phyloP scores from a whole-genome alignment of 2,797 vertebrate species.

The Cryptoprocta ferox region DNA sequence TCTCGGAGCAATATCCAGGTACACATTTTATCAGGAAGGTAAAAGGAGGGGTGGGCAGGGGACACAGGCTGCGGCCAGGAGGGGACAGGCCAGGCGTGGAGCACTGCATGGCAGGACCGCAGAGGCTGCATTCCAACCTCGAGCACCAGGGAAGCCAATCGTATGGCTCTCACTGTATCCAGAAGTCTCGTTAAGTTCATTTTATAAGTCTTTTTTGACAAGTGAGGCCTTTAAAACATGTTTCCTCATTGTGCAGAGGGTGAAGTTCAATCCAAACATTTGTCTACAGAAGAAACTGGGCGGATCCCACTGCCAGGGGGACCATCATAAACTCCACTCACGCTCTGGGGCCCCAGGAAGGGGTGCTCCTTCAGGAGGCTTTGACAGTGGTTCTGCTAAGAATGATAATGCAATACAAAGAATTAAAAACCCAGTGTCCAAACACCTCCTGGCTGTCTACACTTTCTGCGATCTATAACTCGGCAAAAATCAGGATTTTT shows the following conservation, averaged over 20 bases:
- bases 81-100: background rate
- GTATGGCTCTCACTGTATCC: background rate
- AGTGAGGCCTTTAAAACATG: conserved; percentile 74
- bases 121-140: background rate
- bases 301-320: background rate
- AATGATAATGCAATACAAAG: background rate
- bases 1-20: background rate
- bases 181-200: conserved; percentile 66
- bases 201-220: conserved; percentile 76
- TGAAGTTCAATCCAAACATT: conserved; percentile 74
- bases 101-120: fast-evolving
- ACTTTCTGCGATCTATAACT: background rate
- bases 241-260: conserved; percentile 76
- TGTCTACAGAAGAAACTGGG: conserved; percentile 44
- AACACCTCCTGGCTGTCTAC: background rate
- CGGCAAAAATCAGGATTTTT: background rate
- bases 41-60: background rate
- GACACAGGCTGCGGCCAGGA: background rate
- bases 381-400: background rate
- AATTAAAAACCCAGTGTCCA: background rate
- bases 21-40: background rate
- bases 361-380: background rate
- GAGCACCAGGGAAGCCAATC: background rate
- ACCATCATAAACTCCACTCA: background rate
- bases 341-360: background rate